Base-by-base conservation (phyloP, 2,888 invertebrate genomes). In the Cephalotes varians region DNA sequence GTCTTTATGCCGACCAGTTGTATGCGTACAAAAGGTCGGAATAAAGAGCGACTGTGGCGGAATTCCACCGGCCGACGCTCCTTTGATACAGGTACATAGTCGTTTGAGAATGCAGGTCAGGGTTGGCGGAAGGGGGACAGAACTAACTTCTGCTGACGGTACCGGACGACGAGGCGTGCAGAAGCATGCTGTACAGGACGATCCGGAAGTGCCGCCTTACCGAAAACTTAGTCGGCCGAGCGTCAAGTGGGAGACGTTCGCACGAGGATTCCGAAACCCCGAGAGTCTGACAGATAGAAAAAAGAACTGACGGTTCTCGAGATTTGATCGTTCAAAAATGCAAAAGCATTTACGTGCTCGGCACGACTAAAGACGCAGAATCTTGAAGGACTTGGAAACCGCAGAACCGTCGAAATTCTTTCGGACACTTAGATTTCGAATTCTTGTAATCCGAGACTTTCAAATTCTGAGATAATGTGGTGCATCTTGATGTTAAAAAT, bases 71-170 rank as follows among this genome's bases (percentile, higher is more conserved):
- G n/a, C 25, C 34, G 25, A 25, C 21, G 40, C 40, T 25, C 18
- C 37, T 65, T 67, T 67, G 67, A 72, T 67, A 60, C 1, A 82
- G 51, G 25, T 40, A 31, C 34, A 15, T 49, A 49, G 51, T 15
- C 56, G 56, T 77, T 82, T 62, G 40, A 82, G 64, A 87, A 87
- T 87, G 83, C 86, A 69, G 84, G 82, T 86, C 79, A 82, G 74
- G 77, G 80, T 60, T 85, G 81, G 71, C 25, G 47, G 5, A 21
- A n/a, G 3, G 4, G 56, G 12, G 18, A 56, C 44, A 71, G 54
- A 81, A 31, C 65, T 81, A 87, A 81, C 72, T 80, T 87, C 81
- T 82, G 82, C 47, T 28, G 84, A 65, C 71, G 58, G 58, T 83
- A 83, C 54, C 82, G 81, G 77, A 62, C 37, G 86, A 73, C 81